phyloP scores from a whole-genome alignment of 2,797 vertebrate genomes.

The Chromobotia macracanthus region DNA sequence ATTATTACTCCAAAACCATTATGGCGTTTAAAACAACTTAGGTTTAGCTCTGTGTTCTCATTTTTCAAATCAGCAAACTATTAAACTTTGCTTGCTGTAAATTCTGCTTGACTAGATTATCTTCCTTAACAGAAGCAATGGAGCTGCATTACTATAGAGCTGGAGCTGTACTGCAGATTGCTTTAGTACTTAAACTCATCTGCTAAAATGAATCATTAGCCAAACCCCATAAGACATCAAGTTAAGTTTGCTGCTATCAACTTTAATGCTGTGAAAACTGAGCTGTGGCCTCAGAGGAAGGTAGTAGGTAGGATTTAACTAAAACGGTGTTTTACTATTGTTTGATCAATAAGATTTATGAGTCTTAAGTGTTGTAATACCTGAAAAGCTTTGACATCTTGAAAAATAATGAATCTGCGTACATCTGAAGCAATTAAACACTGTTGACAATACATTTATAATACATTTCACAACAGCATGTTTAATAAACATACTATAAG shows the following conservation, averaged over 20 bases:
- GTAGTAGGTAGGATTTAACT: conserved; percentile 2
- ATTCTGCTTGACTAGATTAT: background rate
- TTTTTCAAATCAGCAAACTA: too few species aligned
- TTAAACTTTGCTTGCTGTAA: background rate
- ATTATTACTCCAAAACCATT: too few species aligned
- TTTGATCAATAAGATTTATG: background rate
- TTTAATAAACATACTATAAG: background rate
- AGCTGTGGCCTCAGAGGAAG: conserved; percentile 7
- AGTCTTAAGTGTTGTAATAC: background rate
- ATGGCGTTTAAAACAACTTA: too few species aligned
- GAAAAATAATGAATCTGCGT: background rate
- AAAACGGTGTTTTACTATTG: background rate
- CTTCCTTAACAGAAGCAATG: conserved; percentile 1
- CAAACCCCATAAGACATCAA: too few species aligned
- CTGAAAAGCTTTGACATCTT: background rate
- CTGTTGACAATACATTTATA: background rate
- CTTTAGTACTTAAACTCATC: too few species aligned
- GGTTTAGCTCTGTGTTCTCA: too few species aligned
- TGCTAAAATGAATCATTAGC: too few species aligned
- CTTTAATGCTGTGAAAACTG: conserved; percentile 15
- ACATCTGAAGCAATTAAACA: background rate
- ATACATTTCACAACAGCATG: background rate
- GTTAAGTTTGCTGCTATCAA: background rate
- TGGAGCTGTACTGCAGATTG: too few species aligned
- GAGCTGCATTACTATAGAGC: background rate